Base-by-base conservation (phyloP, 2,888 invertebrate genomes). In the Drosophila pegasa region DNA sequence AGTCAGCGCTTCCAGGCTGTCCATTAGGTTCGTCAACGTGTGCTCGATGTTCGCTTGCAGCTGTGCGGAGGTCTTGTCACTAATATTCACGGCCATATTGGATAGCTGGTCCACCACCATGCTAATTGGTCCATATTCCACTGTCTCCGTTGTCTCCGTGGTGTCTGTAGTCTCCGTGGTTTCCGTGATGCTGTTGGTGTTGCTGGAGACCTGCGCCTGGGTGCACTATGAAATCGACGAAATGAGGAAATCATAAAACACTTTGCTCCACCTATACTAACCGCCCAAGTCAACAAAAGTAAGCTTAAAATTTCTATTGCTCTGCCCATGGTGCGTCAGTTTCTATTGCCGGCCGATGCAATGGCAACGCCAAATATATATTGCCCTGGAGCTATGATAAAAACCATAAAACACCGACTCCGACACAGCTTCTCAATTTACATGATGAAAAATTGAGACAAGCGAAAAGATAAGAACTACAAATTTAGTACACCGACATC, bases 61-160 rank as follows among this genome's bases (percentile, higher is more conserved):
- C 33, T 89, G 79, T 0, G 52, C 4, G 16, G 78, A 66, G 5
- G 78, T 67, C 27, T 77, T 72, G 41, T 87, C 83, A 20, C 75
- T 85, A 0, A 87, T 63, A 38, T 71, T 70, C 9, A 86, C 76
- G 0, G 83, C 81, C 31, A 83, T 69, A n/a, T 71, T 45, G 9
- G 78, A 77, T 0, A 90, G 70, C 33, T 81, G 80, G 40, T 90
- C 73, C 35, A 90, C 58, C 14, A 87, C 76, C 61, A 78, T 72
- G 12, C 71, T 67, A 9, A 90, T 71, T 2, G 89, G 81, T 25
- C 80, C 90, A 61, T 78, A 79, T 33, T 78, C 69, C n/a, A 63
- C 69, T 7, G 87, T 72, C 40, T 85, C 78, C 1, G 74, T 61
- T 38, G 74, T 61, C 43, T 69, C 65, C 3, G 61, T 62, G 12